A percentile compares a stretch with the other conserved stretches of the same genome.
Conservation (phyloP, 2,797 vertebrate species). For the Crocodylus rhombifer region DNA sequence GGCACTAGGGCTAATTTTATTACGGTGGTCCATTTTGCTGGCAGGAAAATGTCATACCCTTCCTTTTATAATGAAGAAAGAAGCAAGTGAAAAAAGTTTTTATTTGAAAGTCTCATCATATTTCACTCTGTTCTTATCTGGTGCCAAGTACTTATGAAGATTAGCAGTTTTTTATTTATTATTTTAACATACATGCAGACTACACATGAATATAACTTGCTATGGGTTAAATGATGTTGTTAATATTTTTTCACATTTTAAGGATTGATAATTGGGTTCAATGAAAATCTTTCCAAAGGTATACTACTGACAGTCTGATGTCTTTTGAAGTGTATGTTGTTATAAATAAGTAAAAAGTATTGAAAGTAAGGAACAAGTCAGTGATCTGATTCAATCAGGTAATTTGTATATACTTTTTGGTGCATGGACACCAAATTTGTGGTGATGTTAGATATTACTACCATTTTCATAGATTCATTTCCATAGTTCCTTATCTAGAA, state of each 20-base stretch:
- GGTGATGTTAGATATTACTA: not conserved
- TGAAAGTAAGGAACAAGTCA: not conserved
- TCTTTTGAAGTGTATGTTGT: not conserved
- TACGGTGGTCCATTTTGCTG: conserved; percentile 23
- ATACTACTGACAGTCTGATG: not conserved
- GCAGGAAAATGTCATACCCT: not conserved
- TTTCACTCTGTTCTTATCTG: not conserved
- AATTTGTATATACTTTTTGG: not conserved
- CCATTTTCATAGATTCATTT: not conserved
- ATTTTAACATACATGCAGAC: not conserved
- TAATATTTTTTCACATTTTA: not conserved
- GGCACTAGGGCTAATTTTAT: conserved; percentile 30
- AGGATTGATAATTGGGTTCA: not conserved
- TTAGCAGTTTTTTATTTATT: not conserved
- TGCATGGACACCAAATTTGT: not conserved
- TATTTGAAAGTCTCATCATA: conserved; percentile 15
- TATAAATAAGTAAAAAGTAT: not conserved
- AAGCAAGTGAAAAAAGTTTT: conserved; percentile 23
- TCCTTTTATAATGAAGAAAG: not conserved
- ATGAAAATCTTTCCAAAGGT: not conserved
- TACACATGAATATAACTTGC: not conserved
- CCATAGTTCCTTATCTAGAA: not conserved
- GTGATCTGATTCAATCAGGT: not conserved
- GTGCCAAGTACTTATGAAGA: not conserved
- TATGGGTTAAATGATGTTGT: not conserved